Conservation (phyloP, 2,797 vertebrate species). For the Bradypus variegatus region DNA sequence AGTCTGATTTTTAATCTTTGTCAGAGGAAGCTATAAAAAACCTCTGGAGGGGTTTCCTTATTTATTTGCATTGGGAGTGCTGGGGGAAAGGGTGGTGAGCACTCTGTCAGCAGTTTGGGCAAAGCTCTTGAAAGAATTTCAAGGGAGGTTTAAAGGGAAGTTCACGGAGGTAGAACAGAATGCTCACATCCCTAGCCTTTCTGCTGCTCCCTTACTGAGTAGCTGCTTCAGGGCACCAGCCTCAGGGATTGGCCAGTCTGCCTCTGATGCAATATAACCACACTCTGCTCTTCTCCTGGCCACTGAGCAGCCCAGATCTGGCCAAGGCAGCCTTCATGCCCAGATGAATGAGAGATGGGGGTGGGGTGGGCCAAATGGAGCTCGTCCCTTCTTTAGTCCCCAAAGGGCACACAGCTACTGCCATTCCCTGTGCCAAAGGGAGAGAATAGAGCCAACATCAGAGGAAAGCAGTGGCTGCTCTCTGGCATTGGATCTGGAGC, state of each 20-base stretch:
- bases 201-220: background rate
- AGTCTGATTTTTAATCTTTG: background rate
- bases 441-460: constrained; percentile 47
- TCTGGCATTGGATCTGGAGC: constrained; percentile 22
- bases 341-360: constrained; percentile 44
- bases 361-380: background rate
- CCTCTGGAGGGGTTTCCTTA: background rate
- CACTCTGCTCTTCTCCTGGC: background rate
- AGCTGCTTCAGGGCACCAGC: background rate
- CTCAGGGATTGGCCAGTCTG: background rate
- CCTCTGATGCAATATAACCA: background rate
- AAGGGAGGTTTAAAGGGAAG: background rate
- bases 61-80: background rate
- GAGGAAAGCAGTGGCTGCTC: constrained; percentile 13
- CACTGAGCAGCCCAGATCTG: constrained; percentile 14
- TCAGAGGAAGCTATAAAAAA: background rate
- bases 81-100: too few species aligned
- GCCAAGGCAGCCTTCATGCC: constrained; percentile 44
- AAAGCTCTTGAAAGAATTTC: background rate
- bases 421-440: constrained; percentile 37
- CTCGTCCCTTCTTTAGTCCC: constrained; percentile 19
- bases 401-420: constrained; percentile 36
- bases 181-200: background rate
- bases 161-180: background rate
- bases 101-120: background rate